Base-by-base conservation (phyloP, 2,113 vertebrate species). In the Pseudolaguvia tuberculata region DNA sequence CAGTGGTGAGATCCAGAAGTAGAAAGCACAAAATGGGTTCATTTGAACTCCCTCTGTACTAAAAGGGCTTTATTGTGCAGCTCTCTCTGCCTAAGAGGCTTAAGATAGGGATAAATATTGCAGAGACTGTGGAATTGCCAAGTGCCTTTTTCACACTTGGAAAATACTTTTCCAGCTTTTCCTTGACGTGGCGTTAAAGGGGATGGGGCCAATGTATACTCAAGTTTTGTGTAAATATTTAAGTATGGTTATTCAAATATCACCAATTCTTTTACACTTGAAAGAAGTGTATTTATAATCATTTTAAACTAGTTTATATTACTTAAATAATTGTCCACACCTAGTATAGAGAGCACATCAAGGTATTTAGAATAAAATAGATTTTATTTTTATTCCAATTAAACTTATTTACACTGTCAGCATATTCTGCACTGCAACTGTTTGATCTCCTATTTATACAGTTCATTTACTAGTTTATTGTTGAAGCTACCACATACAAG, bases 31-130 rank as follows among this genome's bases (percentile, higher is more conserved):
- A 81, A 78, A 59, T 81, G 75, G 66, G 76, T 71, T 72, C 51
- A 62, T 81, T 84, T 87, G 87, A 86, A 84, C 80, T 84, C 83
- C 75, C 74, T 83, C 82, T 84, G 84, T 79, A 75, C 75, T 87
- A 82, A 86, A 85, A 87, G 81, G 66, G 50, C 57, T 81, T 87
- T 85, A 80, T 87, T 77, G 75, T 70, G 18, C 57, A 83, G 79
- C 77, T 79, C 65, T 84, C 74, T 77, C 76, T 83, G 80, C 79
- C 84, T 62, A 35, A 72, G 61, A 61, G 69, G 48, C 61, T 80
- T 76, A 69, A 77, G 69, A 80, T 71, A 35, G 62, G 66, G 55
- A 73, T 80, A 57, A 70, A 71, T 77, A 77, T 62, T 63, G 67
- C 57, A 70, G 67, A 71, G 67, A 47, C 56, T 77, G 67, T 77